Evolutionary conservation across 2,888 invertebrate genomes (phyloP), one percentile per base, ranked within the genome.

Genomic region (Eurytoma californica): DNA sequence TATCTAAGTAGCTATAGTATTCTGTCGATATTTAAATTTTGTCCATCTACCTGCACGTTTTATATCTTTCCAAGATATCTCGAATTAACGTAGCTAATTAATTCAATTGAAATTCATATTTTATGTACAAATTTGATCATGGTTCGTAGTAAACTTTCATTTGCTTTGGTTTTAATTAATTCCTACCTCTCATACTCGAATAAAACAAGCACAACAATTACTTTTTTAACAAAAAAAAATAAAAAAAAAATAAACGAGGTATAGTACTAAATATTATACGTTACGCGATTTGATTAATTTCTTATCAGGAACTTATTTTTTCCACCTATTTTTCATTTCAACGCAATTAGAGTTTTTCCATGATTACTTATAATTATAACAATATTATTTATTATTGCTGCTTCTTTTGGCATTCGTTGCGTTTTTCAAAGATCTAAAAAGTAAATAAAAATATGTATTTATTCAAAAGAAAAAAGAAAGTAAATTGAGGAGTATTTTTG

Each of bases 101-200:
- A 53, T 39, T 65, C 30, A 55, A 30, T 63, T 20, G 16, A 9
- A 39, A 55, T 57, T 9, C 49, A 39, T 24, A 18, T 63, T 28
- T 61, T 58, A 28, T 47, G 39, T 39, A 47, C 20, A 65, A 39
- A 3, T 30, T 30, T 30, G 30, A 53, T 18, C 57, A 24, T 76
- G 39, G 18, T 39, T 53, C n/a, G 61, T 28, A 16, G 65, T 73
- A 66, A 65, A 24, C 47, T 57, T 72, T 65, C 30, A 55, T 65
- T 63, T 65, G n/a, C 39, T 61, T 61, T 16, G 13, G 16, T 53
- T 39, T 7, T 39, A 39, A 39, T 1, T 39, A 39, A 39, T 1
- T 39, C 9, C 57, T 57, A 57, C n/a, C 20, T 57, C 2, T n/a
- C 12, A n/a, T 57, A 57, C 13, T 57, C 4, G 20, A 57, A 20